A percentile compares a stretch with the other conserved stretches of the same genome.
These are phyloP conservation scores for Triplophysa rosa DNA, from an alignment of 2,113 vertebrate species.

Conservation along the genomic window DNA sequence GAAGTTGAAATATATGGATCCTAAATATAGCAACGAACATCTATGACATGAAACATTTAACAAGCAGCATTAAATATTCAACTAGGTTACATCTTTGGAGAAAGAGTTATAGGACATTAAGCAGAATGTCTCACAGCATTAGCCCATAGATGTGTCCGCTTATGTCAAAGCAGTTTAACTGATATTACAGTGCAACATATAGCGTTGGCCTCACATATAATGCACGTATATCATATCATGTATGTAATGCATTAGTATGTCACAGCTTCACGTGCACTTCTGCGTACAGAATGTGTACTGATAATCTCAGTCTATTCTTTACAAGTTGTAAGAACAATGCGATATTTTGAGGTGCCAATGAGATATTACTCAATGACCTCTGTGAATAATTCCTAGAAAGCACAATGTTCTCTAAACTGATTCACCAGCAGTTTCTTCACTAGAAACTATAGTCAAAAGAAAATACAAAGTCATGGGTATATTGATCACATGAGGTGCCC, in stretches of 20 bases:
- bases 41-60: constrained; percentile 47
- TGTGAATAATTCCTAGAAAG: too few species aligned
- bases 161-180: background rate
- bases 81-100: constrained; percentile 38
- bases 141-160: background rate
- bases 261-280: too few species aligned
- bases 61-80: constrained; percentile 53
- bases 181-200: background rate
- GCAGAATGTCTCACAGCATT: constrained; percentile 14
- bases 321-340: too few species aligned
- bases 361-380: too few species aligned
- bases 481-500: too few species aligned
- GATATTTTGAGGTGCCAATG: too few species aligned
- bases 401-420: too few species aligned
- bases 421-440: too few species aligned
- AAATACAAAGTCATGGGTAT: too few species aligned
- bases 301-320: too few species aligned
- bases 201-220: background rate
- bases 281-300: too few species aligned
- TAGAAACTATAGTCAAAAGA: too few species aligned
- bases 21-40: constrained; percentile 46
- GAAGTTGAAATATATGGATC: constrained; percentile 8
- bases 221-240: background rate
- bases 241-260: background rate
- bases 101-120: background rate